Base-by-base conservation (phyloP, 1,140 invertebrate genomes). In the Neoseiulus cucumeris region DNA sequence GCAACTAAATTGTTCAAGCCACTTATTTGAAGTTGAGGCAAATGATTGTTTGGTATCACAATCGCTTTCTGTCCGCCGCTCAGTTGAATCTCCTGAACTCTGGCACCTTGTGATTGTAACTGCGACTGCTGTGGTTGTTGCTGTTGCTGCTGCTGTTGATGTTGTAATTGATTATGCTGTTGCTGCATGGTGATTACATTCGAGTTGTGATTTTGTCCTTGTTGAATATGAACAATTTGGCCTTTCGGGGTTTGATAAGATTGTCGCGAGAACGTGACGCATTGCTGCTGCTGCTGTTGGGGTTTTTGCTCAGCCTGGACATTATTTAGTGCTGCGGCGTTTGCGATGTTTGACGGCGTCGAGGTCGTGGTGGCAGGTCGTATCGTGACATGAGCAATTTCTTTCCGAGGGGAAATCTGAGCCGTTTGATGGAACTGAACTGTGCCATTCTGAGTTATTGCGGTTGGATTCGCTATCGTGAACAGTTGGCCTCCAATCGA, bases 401-500 rank as follows among this genome's bases (percentile, higher is more conserved):
- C 33, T 39, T 39, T 39, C 4, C 33, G 33, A 4, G 33, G 33
- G 9, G 33, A 39, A 6, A 39, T 39, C 9, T 39, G 33, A 9
- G 33, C 4, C 33, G 33, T 39, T 39, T 39, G 33, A 39, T 39
- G n/a, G n/a, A n/a, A 39, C 33, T 39, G 33, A 9, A 39, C 9
- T 9, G 33, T 39, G 9, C 4, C 33, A 9, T 39, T 39, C 9
- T 39, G 33, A 9, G 33, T 20, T 18, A 59, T 12, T 20, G 51
- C 25, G 14, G 51, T 9, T 2, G 25, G 51, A 9, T 33, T 59
- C 1, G 51, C 51, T 0, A 59, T 59, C 1, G 51, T 59, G 22
- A 59, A 59, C 51, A 59, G 51, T 9, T 59, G 51, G 9, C 51
- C 51, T 59, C 51, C 51, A 25, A 59, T 59, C 51, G 51, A 59